Evolutionary conservation across 2,888 invertebrate species (phyloP).

Genomic region (Blastobasis adustella): DNA sequence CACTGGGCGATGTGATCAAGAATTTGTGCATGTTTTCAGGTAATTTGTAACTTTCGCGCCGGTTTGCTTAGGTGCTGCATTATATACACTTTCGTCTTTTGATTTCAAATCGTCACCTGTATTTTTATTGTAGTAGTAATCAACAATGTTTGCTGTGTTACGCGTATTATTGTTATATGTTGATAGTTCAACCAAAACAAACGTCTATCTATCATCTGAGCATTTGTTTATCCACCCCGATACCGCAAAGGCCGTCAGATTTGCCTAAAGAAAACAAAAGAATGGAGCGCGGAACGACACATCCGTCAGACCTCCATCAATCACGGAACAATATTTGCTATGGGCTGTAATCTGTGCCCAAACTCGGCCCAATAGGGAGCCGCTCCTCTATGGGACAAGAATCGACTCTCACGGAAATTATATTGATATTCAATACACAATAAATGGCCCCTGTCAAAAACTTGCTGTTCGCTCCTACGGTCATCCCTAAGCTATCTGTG

Average conservation of each 20-base stretch:
- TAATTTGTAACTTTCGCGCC: no score
- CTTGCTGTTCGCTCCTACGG: conserved; percentile 75
- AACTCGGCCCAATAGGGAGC: conserved; percentile 58
- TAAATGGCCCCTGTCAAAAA: conserved; percentile 74
- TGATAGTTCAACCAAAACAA: not conserved
- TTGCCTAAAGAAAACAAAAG: conserved; percentile 39
- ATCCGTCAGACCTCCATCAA: conserved; percentile 40
- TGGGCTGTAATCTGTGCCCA: conserved; percentile 63
- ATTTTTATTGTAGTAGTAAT: no score
- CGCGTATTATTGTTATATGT: not conserved
- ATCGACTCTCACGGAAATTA: conserved; percentile 73
- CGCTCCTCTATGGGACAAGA: conserved; percentile 62
- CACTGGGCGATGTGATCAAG: conserved; percentile 14
- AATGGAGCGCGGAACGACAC: conserved; percentile 35
- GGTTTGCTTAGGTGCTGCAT: no score
- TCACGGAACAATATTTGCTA: conserved; percentile 68
- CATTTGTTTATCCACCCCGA: conserved; percentile 8
- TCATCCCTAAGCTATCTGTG: conserved; percentile 75
- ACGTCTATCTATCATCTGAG: not conserved
- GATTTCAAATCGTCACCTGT: no score
- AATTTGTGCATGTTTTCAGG: not conserved
- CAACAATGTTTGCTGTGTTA: no score
- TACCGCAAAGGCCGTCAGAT: conserved; percentile 8
- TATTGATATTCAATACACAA: conserved; percentile 77
- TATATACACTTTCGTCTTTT: no score